These are phyloP conservation scores for Gandaritis pyraliata DNA, from an alignment of 2,888 invertebrate species.

Conservation along the genomic window DNA sequence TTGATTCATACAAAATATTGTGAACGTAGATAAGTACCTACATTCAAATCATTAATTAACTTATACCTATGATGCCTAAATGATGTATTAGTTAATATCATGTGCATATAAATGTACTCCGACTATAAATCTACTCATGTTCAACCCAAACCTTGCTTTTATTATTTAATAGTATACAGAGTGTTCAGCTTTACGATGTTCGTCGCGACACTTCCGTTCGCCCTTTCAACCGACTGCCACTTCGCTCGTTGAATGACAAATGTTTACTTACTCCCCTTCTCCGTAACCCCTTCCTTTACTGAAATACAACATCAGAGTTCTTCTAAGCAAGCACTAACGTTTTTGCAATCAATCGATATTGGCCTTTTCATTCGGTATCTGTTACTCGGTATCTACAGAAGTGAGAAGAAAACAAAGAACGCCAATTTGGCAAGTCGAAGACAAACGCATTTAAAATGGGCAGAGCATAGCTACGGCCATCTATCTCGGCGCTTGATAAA, in stretches of 20 bases:
- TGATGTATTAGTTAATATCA: too few species aligned
- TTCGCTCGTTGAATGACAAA: slow-evolving; percentile 67
- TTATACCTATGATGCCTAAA: too few species aligned
- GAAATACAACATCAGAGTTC: slow-evolving; percentile 53
- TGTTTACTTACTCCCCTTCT: slow-evolving; percentile 68
- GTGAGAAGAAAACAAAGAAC: slow-evolving; percentile 77
- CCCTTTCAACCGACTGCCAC: slow-evolving; percentile 53
- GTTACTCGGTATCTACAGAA: slow-evolving; percentile 54
- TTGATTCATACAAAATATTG: too few species aligned
- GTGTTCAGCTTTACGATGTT: slow-evolving; percentile 42
- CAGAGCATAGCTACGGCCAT: slow-evolving; percentile 81
- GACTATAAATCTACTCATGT: neutral
- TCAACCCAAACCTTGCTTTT: slow-evolving; percentile 11
- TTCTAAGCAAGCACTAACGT: slow-evolving; percentile 48
- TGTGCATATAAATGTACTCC: neutral
- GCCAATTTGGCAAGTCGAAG: slow-evolving; percentile 82
- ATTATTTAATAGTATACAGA: slow-evolving; percentile 41
- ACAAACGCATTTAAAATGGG: slow-evolving; percentile 85
- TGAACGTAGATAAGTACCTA: too few species aligned
- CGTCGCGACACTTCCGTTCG: slow-evolving; percentile 45
- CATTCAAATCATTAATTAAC: too few species aligned
- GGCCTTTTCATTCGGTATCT: slow-evolving; percentile 51
- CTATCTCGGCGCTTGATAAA: slow-evolving; percentile 83
- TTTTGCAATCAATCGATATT: slow-evolving; percentile 51
- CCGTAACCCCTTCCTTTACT: slow-evolving; percentile 56